Evolutionary conservation across 2,888 invertebrate species (phyloP).

Genomic region (Autographa pulchrina): DNA sequence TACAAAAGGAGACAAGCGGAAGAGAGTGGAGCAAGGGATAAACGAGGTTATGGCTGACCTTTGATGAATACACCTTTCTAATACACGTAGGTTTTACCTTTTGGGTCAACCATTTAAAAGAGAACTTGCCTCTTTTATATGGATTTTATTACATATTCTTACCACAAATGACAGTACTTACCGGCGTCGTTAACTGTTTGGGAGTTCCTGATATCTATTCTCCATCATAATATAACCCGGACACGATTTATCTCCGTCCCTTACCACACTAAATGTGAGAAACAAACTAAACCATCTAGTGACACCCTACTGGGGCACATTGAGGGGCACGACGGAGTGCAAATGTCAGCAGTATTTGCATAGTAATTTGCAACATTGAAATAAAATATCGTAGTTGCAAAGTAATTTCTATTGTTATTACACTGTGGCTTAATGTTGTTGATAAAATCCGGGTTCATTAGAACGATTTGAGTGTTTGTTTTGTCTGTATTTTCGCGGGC

Average conservation of each 20-base stretch:
- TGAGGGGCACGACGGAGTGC: neutral
- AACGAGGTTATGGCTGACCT: constrained; percentile 22
- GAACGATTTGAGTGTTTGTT: neutral
- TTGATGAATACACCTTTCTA: constrained; percentile 30
- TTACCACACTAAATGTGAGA: constrained; percentile 15
- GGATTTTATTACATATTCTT: constrained; percentile 7
- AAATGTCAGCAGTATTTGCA: neutral
- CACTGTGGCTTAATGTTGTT: neutral
- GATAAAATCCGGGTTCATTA: neutral
- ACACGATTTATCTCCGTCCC: constrained; percentile 43
- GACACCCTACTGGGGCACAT: neutral
- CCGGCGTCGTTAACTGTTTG: neutral
- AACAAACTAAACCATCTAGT: constrained; percentile 11
- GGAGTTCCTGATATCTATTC: constrained; percentile 25
- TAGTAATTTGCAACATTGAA: neutral
- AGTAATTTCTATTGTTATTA: neutral
- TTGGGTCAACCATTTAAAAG: neutral
- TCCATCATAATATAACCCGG: constrained; percentile 32
- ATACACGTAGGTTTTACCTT: constrained; percentile 2
- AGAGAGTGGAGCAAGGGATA: constrained; percentile 13
- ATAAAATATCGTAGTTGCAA: constrained; percentile 5
- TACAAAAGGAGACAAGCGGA: constrained; percentile 20
- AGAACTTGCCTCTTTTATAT: neutral
- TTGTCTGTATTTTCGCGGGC: constrained; percentile 9
- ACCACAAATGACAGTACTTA: neutral